Evolutionary conservation across 2,888 invertebrate species (phyloP).

Genomic region (Biston betularia): DNA sequence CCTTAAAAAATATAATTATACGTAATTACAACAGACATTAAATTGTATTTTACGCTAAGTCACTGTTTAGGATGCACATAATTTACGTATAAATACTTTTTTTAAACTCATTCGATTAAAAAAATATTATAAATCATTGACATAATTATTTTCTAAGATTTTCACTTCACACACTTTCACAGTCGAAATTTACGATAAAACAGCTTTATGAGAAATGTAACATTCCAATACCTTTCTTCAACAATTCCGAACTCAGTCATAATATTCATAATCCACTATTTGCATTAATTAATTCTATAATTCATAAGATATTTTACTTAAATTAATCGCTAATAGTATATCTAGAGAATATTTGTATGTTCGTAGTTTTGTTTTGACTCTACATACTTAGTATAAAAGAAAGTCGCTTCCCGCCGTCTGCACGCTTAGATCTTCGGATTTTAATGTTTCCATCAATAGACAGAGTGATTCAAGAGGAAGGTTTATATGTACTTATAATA

Average conservation of each 20-base stretch:
- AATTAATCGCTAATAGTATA: conserved; percentile 46
- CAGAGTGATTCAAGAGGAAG: no score
- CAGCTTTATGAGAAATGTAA: conserved; percentile 25
- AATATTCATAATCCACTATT: conserved; percentile 43
- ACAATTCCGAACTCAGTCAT: conserved; percentile 51
- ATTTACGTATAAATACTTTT: no score
- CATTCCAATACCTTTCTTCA: conserved; percentile 25
- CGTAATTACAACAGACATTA: no score
- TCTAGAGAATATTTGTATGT: conserved; percentile 25
- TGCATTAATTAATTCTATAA: conserved; percentile 50
- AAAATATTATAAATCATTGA: not conserved
- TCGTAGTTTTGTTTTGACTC: conserved; percentile 18
- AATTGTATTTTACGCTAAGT: no score
- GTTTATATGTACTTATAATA: no score
- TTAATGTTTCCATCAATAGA: no score
- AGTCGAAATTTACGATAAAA: conserved; percentile 21
- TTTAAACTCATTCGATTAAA: no score
- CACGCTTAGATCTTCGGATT: no score
- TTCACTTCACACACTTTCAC: not conserved
- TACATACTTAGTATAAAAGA: not conserved
- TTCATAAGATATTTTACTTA: conserved; percentile 62
- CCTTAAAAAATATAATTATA: no score
- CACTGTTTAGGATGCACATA: no score
- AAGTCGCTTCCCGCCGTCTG: no score
- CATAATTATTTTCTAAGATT: not conserved